These are phyloP conservation scores for Ciconia maguari DNA, from an alignment of 2,113 vertebrate species.

Conservation along the genomic window DNA sequence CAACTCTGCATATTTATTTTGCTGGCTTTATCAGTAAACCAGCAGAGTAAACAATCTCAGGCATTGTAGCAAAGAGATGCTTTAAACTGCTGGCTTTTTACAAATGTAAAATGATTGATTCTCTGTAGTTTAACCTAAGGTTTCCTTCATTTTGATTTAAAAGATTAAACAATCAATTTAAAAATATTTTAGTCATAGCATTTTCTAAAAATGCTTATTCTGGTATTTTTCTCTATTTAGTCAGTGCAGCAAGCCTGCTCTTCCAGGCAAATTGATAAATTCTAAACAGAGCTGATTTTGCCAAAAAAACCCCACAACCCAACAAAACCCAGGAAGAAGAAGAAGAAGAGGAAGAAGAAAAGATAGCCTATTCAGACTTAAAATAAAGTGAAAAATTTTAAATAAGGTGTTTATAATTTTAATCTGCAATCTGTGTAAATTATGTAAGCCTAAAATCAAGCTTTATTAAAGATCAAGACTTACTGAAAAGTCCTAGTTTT, in stretches of 20 bases:
- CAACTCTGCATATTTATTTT: neutral
- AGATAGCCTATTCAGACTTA: neutral
- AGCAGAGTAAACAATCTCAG: neutral
- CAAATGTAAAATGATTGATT: neutral
- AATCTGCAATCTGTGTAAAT: neutral
- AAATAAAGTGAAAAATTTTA: neutral
- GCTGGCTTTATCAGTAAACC: neutral
- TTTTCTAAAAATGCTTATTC: neutral
- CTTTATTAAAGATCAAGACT: neutral
- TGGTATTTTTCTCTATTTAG: neutral
- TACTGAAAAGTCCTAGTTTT: neutral
- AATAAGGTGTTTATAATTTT: neutral
- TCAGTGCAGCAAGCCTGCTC: neutral
- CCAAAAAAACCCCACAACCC: neutral
- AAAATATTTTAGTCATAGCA: neutral
- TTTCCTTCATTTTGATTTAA: neutral
- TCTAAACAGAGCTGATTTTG: neutral
- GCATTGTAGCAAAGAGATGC: neutral
- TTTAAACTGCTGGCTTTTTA: neutral
- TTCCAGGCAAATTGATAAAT: neutral
- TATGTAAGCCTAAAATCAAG: neutral
- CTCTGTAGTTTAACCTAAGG: neutral
- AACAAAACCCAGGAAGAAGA: neutral
- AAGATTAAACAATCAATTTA: neutral
- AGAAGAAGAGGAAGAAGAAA: neutral